Percentiles rank a stretch among this genome's conserved stretches.
phyloP scores from a whole-genome alignment of 2,797 vertebrate genomes.

The Myiotriccus ornatus region DNA sequence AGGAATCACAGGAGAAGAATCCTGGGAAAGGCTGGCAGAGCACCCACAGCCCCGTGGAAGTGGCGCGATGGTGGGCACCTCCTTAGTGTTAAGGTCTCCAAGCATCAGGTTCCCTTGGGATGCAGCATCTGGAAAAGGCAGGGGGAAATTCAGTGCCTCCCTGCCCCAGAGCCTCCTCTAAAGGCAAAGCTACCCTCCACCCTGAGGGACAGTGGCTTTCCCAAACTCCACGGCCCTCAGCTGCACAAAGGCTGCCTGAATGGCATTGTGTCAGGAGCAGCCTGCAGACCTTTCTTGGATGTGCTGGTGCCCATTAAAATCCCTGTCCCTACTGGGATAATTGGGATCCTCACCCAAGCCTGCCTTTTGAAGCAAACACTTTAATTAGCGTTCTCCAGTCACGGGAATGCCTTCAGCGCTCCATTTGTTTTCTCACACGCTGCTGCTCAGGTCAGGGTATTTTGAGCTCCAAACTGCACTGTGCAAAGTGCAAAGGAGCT shows the following conservation, averaged over 20 bases:
- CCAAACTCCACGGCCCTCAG: rapidly evolving
- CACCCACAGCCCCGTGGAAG: rapidly evolving
- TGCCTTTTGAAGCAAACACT: constrained; percentile 16
- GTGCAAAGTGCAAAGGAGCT: not conserved
- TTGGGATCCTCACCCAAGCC: not conserved
- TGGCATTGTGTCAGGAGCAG: not conserved
- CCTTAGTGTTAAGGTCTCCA: rapidly evolving
- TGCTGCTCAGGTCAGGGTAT: not conserved
- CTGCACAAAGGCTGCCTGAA: not conserved
- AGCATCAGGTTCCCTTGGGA: rapidly evolving
- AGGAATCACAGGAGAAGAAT: rapidly evolving
- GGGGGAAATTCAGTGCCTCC: rapidly evolving
- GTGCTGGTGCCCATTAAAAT: constrained; percentile 10
- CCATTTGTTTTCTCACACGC: not conserved
- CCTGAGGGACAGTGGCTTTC: rapidly evolving
- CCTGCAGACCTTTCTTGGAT: not conserved
- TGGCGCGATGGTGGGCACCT: rapidly evolving
- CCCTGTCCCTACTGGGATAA: not conserved
- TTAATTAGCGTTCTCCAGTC: not conserved
- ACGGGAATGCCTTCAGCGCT: not conserved
- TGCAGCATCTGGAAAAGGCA: rapidly evolving
- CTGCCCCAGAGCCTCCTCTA: not conserved
- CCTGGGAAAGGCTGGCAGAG: not conserved
- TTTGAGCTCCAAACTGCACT: rapidly evolving
- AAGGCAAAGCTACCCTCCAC: not conserved